These are phyloP conservation scores for Limnephilus lunatus DNA, from an alignment of 2,888 invertebrate species.

Conservation along the genomic window DNA sequence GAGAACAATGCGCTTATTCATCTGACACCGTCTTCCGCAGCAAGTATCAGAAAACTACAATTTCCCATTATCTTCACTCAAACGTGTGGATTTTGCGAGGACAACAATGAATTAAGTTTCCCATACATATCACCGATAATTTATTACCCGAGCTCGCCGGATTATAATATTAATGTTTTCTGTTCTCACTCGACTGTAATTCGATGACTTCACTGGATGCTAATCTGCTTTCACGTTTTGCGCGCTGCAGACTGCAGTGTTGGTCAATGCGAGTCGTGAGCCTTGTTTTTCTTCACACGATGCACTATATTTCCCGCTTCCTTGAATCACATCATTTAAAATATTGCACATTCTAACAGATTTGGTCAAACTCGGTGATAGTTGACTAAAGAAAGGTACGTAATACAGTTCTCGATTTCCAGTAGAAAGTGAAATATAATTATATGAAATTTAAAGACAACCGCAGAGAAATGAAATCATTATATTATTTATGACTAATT, in stretches of 20 bases:
- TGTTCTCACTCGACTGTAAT: neutral
- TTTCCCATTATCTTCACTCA: conserved; percentile 5
- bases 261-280: neutral
- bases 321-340: neutral
- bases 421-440: neutral
- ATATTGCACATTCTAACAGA: neutral
- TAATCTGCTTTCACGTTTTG: conserved; percentile 17
- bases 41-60: neutral
- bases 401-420: neutral
- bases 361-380: neutral
- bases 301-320: neutral
- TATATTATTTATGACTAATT: neutral
- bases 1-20: conserved; percentile 16
- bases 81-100: neutral
- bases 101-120: neutral
- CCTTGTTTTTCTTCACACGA: neutral
- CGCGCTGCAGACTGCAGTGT: neutral
- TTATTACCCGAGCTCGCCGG: neutral
- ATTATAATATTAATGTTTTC: neutral
- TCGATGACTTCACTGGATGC: conserved; percentile 7
- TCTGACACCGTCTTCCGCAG: conserved; percentile 3
- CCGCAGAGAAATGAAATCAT: neutral
- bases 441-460: neutral
- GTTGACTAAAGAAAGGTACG: neutral
- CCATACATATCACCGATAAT: neutral